These are phyloP conservation scores for Poeciliopsis retropinna DNA, from an alignment of 2,113 vertebrate genomes.

Conservation along the genomic window DNA sequence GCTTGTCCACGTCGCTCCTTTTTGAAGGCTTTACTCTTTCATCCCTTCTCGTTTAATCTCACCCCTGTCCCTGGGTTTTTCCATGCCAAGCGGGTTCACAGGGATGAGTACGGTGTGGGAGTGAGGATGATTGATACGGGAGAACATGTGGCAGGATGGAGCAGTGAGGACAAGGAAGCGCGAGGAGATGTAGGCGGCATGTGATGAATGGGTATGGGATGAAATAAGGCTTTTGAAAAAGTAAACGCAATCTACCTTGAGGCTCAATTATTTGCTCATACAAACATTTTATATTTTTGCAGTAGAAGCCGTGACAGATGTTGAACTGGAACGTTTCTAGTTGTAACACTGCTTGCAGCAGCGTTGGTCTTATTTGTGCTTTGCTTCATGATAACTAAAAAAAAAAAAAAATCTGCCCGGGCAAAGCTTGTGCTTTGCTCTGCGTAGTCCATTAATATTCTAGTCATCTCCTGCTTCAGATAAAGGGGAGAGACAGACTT, in stretches of 20 bases:
- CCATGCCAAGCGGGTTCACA: slow-evolving; percentile 41
- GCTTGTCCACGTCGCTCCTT: slow-evolving; percentile 39
- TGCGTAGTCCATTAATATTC: slow-evolving; percentile 73
- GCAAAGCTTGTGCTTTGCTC: slow-evolving; percentile 47
- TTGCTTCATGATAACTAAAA: slow-evolving; percentile 45
- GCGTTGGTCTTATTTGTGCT: slow-evolving; percentile 38
- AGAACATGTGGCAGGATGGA: slow-evolving; percentile 30
- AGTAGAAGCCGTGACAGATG: slow-evolving; percentile 7
- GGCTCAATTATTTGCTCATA: slow-evolving; percentile 39
- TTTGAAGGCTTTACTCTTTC: slow-evolving; percentile 68
- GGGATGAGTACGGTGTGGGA: slow-evolving; percentile 51
- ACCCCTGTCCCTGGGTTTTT: slow-evolving; percentile 40
- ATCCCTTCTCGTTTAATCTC: slow-evolving; percentile 61
- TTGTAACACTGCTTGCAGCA: slow-evolving; percentile 36
- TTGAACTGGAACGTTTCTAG: slow-evolving; percentile 21
- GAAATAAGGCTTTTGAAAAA: slow-evolving; percentile 57
- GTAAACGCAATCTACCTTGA: slow-evolving; percentile 44
- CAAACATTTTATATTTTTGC: slow-evolving; percentile 19
- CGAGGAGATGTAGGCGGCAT: slow-evolving; percentile 53
- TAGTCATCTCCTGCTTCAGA: slow-evolving; percentile 68
- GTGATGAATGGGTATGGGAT: slow-evolving; percentile 60
- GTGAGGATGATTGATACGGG: slow-evolving; percentile 69
- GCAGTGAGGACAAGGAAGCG: slow-evolving; percentile 26
- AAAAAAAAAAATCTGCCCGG: slow-evolving; percentile 40
- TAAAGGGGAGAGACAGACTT: slow-evolving; percentile 69